Evolutionary conservation across 2,888 invertebrate species (phyloP).

Genomic region (Phymatocera aterrima): DNA sequence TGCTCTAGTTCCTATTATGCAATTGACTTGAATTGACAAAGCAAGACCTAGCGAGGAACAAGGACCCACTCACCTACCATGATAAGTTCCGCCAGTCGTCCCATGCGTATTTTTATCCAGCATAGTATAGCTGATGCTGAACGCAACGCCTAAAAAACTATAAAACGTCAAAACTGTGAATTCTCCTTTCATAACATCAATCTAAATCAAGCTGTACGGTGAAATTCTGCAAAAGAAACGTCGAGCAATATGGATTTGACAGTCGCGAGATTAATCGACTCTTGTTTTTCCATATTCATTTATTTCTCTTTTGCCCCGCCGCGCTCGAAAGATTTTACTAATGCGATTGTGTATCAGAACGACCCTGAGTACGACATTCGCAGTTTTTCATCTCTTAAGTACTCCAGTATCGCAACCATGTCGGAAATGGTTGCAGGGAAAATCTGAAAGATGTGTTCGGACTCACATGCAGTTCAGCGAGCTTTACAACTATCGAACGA

Average conservation of each 20-base stretch:
- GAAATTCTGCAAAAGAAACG: conserved; percentile 11
- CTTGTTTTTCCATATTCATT: neutral
- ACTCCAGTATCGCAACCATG: neutral
- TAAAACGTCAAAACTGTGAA: conserved; percentile 55
- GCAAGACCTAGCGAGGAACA: neutral
- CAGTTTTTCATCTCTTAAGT: neutral
- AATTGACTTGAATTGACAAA: neutral
- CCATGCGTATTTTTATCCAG: conserved; percentile 56
- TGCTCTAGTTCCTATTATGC: neutral
- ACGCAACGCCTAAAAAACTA: conserved; percentile 48
- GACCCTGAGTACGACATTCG: no score
- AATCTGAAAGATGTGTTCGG: neutral
- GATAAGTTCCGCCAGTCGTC: conserved; percentile 55
- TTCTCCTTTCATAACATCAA: conserved; percentile 56
- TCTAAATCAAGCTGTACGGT: conserved; percentile 27
- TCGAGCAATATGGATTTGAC: conserved; percentile 11
- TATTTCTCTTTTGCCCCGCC: neutral
- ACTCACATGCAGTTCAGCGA: neutral
- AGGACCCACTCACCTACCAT: conserved; percentile 63
- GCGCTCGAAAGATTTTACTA: neutral
- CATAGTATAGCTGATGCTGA: conserved; percentile 39
- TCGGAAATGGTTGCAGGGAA: neutral
- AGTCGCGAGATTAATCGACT: conserved; percentile 16
- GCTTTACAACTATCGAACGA: neutral
- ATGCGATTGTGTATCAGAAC: neutral